phyloP scores from a whole-genome alignment of 2,113 vertebrate species.

The Barbus barbus region DNA sequence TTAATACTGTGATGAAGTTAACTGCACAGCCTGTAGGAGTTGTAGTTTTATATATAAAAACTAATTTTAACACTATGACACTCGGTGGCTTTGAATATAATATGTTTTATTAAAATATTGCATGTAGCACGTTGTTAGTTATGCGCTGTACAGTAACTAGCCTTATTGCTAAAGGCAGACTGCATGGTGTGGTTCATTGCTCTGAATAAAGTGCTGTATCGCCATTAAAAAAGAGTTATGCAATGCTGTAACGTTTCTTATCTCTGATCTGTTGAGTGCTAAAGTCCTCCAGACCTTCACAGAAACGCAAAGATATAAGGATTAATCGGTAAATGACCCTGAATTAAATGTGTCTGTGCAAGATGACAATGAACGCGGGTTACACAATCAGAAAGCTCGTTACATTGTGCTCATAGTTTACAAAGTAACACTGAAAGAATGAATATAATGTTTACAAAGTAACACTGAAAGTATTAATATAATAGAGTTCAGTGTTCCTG shows the following conservation, averaged over 20 bases:
- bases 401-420: not conserved
- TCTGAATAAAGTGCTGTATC: not conserved
- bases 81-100: not conserved
- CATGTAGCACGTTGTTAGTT: not conserved
- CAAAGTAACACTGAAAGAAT: no score
- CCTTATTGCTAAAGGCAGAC: not conserved
- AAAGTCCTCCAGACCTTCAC: not conserved
- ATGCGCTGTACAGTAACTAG: not conserved
- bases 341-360: conserved; percentile 1
- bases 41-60: not conserved
- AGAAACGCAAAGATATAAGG: not conserved
- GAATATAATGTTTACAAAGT: no score
- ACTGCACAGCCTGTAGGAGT: not conserved
- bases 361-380: not conserved
- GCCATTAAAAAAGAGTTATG: not conserved
- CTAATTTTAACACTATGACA: not conserved
- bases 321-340: not conserved
- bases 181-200: not conserved
- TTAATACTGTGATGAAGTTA: not conserved
- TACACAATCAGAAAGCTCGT: not conserved
- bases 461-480: no score
- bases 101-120: not conserved
- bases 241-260: not conserved
- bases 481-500: no score
- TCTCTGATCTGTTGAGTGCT: not conserved